phyloP scores from a whole-genome alignment of 2,797 vertebrate genomes.

The Pachyuromys duprasi region DNA sequence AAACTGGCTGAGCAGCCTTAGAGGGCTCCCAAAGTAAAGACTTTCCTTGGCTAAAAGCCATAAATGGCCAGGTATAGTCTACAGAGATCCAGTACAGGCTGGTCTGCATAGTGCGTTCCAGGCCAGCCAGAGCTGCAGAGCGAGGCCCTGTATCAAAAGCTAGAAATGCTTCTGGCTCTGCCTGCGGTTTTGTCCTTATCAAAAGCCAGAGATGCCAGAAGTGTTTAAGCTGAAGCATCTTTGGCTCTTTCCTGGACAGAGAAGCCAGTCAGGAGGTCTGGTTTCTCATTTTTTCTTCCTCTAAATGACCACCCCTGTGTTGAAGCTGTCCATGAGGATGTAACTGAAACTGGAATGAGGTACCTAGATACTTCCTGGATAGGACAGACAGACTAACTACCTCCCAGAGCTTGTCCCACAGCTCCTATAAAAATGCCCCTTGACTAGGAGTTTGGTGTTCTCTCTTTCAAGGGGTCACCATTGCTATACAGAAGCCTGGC shows the following conservation, averaged over 20 bases:
- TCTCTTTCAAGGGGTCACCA: background rate
- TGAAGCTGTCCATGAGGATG: background rate
- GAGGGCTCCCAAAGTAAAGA: background rate
- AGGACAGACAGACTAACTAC: background rate
- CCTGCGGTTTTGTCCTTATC: background rate
- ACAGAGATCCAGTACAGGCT: background rate
- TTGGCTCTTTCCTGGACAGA: background rate
- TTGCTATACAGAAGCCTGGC: no score
- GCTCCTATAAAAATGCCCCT: background rate
- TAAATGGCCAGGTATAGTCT: background rate
- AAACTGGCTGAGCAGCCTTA: background rate
- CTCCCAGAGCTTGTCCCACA: background rate
- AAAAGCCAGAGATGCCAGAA: background rate
- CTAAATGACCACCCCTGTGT: background rate
- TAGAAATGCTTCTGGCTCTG: background rate
- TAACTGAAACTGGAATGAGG: background rate
- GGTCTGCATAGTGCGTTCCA: background rate
- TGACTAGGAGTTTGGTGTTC: background rate
- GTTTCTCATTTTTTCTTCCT: background rate
- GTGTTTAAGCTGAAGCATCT: background rate
- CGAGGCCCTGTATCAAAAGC: background rate
- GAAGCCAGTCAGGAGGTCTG: background rate
- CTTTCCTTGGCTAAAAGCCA: background rate
- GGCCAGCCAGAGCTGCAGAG: background rate
- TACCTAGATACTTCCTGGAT: background rate